Conservation (phyloP, 1,140 invertebrate species). For the Hyphantria cunea region DNA sequence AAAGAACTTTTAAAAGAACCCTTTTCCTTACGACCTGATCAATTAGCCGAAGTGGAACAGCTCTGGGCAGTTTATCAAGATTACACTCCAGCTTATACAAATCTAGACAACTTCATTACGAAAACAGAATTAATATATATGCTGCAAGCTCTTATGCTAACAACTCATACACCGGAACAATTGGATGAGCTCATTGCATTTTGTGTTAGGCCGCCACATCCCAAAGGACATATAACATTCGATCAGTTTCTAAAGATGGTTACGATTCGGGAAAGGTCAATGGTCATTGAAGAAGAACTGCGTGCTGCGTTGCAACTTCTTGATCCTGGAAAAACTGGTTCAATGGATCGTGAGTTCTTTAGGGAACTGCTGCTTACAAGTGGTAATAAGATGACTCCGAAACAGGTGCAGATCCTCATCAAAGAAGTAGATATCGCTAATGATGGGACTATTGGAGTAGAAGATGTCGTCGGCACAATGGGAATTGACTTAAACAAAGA, state of each 20-base stretch:
- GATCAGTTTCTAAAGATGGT: slow-evolving; percentile 74
- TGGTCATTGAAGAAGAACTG: slow-evolving; percentile 67
- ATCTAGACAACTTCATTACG: slow-evolving; percentile 67
- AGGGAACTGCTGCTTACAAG: slow-evolving; percentile 58
- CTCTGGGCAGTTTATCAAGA: slow-evolving; percentile 70
- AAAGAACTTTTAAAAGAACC: slow-evolving; percentile 62
- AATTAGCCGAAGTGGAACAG: slow-evolving; percentile 66
- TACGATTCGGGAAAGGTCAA: slow-evolving; percentile 64
- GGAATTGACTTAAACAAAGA: slow-evolving; percentile 71
- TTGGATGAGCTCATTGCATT: slow-evolving; percentile 62
- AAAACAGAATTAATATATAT: slow-evolving; percentile 72
- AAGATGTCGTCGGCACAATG: slow-evolving; percentile 72
- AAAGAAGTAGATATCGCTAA: slow-evolving; percentile 73
- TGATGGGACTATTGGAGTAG: slow-evolving; percentile 70
- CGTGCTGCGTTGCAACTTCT: slow-evolving; percentile 60
- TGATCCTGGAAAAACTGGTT: slow-evolving; percentile 59
- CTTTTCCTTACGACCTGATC: slow-evolving; percentile 65
- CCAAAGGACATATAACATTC: slow-evolving; percentile 63
- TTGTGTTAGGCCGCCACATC: slow-evolving; percentile 66
- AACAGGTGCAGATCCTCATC: slow-evolving; percentile 61
- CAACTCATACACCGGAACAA: slow-evolving; percentile 69
- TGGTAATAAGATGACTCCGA: slow-evolving; percentile 63
- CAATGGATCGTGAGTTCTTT: slow-evolving; percentile 60
- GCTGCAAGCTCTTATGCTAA: slow-evolving; percentile 65
- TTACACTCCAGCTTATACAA: slow-evolving; percentile 70